phyloP scores from a whole-genome alignment of 2,888 invertebrate species.

The Dryococelus australis region DNA sequence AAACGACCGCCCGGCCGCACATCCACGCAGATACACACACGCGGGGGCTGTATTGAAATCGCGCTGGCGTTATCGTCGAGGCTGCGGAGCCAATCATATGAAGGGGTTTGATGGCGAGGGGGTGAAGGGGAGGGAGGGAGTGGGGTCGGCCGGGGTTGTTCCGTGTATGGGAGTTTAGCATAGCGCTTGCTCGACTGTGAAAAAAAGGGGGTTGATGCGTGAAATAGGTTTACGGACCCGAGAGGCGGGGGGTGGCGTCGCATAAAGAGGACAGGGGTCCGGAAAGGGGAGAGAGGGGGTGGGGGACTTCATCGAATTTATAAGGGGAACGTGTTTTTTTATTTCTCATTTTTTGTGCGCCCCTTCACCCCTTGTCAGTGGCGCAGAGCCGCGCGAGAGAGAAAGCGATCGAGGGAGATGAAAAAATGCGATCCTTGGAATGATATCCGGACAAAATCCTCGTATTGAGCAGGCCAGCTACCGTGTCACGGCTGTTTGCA shows the following conservation, averaged over 20 bases:
- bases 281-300: background rate
- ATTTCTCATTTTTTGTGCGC: background rate
- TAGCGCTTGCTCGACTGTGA: conserved; percentile 44
- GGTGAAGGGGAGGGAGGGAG: background rate
- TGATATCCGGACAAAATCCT: conserved; percentile 31
- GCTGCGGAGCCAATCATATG: background rate
- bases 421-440: conserved; percentile 17
- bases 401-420: background rate
- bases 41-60: background rate
- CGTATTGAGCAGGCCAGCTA: conserved; percentile 22
- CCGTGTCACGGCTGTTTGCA: conserved; percentile 44
- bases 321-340: conserved; percentile 37
- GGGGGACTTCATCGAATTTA: conserved; percentile 40
- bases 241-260: conserved; percentile 34
- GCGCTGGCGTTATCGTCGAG: conserved; percentile 8
- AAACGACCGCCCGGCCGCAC: background rate
- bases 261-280: conserved; percentile 33
- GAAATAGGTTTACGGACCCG: conserved; percentile 43
- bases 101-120: background rate
- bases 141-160: background rate
- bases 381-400: background rate
- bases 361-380: background rate
- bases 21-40: background rate
- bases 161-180: conserved; percentile 39
- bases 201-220: conserved; percentile 45